Conservation (phyloP, 1,140 invertebrate genomes). For the Dufourea novaeangliae region DNA sequence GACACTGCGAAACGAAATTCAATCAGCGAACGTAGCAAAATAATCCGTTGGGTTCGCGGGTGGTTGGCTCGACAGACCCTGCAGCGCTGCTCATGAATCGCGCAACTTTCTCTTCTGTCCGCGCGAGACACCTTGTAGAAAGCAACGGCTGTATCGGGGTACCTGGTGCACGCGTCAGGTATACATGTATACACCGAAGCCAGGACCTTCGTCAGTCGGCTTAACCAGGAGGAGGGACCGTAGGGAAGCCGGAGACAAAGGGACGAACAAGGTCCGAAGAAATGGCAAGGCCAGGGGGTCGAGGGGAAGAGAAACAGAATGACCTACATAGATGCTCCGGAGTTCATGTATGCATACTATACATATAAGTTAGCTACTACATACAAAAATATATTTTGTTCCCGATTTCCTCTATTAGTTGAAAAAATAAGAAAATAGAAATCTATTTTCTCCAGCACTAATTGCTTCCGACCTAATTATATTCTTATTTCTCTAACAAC, state of each 20-base stretch:
- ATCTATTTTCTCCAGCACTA: too few species aligned
- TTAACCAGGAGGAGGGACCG: constrained; percentile 37
- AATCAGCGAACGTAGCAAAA: constrained; percentile 27
- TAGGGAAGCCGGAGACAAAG: constrained; percentile 64
- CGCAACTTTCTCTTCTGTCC: constrained; percentile 43
- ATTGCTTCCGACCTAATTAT: too few species aligned
- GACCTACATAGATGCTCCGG: constrained; percentile 66
- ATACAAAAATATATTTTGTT: not conserved
- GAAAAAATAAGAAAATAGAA: too few species aligned
- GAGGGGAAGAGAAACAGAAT: constrained; percentile 47
- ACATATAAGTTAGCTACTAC: constrained; percentile 5
- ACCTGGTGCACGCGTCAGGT: constrained; percentile 45
- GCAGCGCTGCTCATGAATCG: constrained; percentile 9
- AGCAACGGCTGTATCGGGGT: constrained; percentile 61
- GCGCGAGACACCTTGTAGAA: constrained; percentile 54
- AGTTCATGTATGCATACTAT: constrained; percentile 50
- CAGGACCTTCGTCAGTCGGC: constrained; percentile 58
- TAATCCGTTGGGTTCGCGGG: constrained; percentile 10
- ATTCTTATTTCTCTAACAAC: too few species aligned
- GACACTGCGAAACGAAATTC: constrained; percentile 42
- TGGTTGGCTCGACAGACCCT: not conserved
- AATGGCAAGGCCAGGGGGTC: constrained; percentile 25
- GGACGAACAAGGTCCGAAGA: constrained; percentile 54
- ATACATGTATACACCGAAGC: constrained; percentile 52
- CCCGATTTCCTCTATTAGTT: not conserved